Percentiles rank a stretch among this genome's conserved stretches.
These are phyloP conservation scores for Podarcis muralis DNA, from an alignment of 2,113 vertebrate genomes.

Conservation along the genomic window DNA sequence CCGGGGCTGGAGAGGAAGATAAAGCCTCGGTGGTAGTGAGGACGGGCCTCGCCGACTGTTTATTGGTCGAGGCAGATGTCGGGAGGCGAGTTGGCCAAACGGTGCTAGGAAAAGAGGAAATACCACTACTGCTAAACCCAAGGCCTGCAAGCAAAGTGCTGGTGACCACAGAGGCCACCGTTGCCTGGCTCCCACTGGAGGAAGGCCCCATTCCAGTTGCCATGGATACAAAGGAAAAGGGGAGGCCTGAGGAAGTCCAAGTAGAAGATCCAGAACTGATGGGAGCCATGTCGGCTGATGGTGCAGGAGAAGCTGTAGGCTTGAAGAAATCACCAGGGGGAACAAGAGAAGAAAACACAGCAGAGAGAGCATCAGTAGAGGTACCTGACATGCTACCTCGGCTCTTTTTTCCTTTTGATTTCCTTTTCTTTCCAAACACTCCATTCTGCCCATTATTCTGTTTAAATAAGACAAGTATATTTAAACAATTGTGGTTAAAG, in stretches of 20 bases:
- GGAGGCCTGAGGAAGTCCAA: constrained; percentile 95
- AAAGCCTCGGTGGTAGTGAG: constrained; percentile 77
- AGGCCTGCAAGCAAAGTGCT: constrained; percentile 93
- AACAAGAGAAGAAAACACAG: constrained; percentile 64
- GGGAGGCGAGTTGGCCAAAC: constrained; percentile 89
- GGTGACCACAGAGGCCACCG: constrained; percentile 93
- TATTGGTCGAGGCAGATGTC: constrained; percentile 60
- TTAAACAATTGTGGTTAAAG: constrained; percentile 17
- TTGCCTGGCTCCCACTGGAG: constrained; percentile 94
- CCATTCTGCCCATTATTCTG: constrained; percentile 32
- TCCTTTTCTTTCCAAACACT: constrained; percentile 40
- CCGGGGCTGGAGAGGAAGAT: constrained; percentile 66
- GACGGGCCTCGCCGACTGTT: constrained; percentile 69
- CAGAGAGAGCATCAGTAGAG: constrained; percentile 57
- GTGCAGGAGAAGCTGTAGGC: constrained; percentile 94
- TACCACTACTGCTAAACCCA: constrained; percentile 90
- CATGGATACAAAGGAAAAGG: constrained; percentile 97
- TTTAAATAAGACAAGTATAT: constrained; percentile 39
- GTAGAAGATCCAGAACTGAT: constrained; percentile 98
- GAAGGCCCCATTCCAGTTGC: constrained; percentile 95
- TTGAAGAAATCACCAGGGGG: constrained; percentile 64
- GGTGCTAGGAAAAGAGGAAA: constrained; percentile 94
- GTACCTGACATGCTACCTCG: background rate
- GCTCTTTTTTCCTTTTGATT: constrained; percentile 46
- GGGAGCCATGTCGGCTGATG: constrained; percentile 96